Evolutionary conservation across 2,888 invertebrate genomes (phyloP).

Genomic region (Agrotis segetum): DNA sequence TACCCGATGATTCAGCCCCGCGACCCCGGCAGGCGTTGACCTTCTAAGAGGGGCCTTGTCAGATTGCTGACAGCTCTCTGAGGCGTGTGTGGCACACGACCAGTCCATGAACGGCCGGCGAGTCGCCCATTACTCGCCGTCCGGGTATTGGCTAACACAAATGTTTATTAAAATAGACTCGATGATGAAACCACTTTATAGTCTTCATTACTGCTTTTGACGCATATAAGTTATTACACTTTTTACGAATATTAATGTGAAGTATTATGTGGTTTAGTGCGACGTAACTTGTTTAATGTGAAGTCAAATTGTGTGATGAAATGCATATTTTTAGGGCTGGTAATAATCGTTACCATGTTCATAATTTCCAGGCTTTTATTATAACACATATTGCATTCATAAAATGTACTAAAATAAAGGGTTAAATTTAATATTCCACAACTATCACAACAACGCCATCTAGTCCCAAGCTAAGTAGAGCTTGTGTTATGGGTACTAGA

Average conservation of each 20-base stretch:
- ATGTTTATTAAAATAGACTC: neutral
- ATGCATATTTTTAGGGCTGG: conserved; percentile 38
- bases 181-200: conserved; percentile 23
- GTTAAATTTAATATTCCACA: no score
- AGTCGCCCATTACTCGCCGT: no score
- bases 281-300: conserved; percentile 55
- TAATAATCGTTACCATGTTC: conserved; percentile 51
- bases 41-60: no score
- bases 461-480: no score
- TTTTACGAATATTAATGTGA: conserved; percentile 60
- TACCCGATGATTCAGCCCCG: no score
- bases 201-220: conserved; percentile 34
- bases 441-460: no score
- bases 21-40: no score
- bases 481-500: no score
- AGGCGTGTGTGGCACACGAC: no score
- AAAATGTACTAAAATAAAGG: no score
- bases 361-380: conserved; percentile 5
- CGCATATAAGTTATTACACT: conserved; percentile 38
- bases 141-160: neutral
- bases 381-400: neutral
- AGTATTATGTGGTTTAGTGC: conserved; percentile 43
- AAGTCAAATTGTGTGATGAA: conserved; percentile 50
- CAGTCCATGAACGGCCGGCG: no score
- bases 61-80: no score